These are phyloP conservation scores for Casuarius casuarius DNA, from an alignment of 2,113 vertebrate genomes.

Conservation along the genomic window DNA sequence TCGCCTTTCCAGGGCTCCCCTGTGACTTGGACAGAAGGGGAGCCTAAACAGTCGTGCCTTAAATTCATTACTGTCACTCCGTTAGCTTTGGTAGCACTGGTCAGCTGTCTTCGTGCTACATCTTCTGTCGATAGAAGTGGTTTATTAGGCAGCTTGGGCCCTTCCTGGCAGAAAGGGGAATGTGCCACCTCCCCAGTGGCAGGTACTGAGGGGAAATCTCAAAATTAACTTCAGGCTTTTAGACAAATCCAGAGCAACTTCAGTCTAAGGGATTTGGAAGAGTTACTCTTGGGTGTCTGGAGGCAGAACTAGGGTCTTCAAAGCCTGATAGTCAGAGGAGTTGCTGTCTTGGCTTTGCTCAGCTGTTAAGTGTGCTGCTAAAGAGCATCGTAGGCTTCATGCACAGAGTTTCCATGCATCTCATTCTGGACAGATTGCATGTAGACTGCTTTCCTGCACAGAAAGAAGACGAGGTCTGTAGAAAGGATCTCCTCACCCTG, in stretches of 20 bases:
- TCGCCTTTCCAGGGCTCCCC: neutral
- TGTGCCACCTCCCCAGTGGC: accelerated
- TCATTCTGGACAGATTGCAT: neutral
- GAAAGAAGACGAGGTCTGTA: neutral
- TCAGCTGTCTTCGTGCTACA: neutral
- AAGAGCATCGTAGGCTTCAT: neutral
- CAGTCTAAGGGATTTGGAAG: neutral
- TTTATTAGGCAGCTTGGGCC: neutral
- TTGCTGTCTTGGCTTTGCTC: neutral
- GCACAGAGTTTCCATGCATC: neutral
- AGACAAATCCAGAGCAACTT: neutral
- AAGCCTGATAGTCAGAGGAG: neutral
- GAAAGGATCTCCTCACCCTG: neutral
- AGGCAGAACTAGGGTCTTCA: neutral
- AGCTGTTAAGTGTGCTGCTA: neutral
- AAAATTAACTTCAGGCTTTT: neutral
- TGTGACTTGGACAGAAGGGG: neutral
- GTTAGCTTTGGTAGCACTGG: neutral
- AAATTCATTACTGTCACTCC: accelerated
- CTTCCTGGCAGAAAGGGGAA: neutral
- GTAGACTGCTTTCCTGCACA: no score
- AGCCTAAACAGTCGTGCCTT: accelerated
- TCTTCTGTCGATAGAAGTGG: accelerated
- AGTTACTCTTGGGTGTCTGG: neutral
- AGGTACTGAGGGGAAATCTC: accelerated